Evolutionary conservation across 2,797 vertebrate genomes (phyloP).

Genomic region (Oreochromis grahami): DNA sequence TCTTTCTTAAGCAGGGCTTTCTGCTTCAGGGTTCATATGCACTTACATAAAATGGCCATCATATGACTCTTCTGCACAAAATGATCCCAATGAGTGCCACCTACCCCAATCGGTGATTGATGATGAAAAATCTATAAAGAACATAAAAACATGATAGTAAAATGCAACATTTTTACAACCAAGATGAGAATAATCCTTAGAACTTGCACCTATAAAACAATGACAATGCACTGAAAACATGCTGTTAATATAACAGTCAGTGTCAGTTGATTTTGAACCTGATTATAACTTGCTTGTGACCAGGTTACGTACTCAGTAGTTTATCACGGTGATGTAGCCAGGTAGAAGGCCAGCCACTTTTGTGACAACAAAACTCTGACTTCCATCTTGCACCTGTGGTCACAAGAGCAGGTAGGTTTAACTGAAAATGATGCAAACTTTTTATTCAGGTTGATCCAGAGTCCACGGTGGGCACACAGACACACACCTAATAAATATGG

Average conservation of each 20-base stretch:
- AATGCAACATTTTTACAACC: not conserved
- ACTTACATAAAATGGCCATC: rapidly evolving
- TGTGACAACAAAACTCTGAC: not conserved
- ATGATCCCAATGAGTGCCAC: not conserved
- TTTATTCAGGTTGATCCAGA: not conserved
- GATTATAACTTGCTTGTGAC: not conserved
- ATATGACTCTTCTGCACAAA: not conserved
- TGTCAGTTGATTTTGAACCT: not conserved
- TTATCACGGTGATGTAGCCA: not conserved
- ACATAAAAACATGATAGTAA: not conserved
- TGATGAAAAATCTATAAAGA: not conserved
- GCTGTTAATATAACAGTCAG: not conserved
- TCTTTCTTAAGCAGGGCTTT: not conserved
- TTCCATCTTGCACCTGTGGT: not conserved
- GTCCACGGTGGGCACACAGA: not conserved
- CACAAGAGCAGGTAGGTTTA: rapidly evolving
- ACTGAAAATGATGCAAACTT: rapidly evolving
- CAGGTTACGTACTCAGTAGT: not conserved
- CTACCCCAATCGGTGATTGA: not conserved
- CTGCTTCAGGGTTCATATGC: rapidly evolving
- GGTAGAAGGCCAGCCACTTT: not conserved
- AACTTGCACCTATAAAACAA: not conserved
- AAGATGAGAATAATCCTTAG: not conserved
- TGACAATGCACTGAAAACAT: rapidly evolving
- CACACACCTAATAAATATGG: not conserved